phyloP scores from a whole-genome alignment of 2,888 invertebrate genomes.

The Monopis laevigella region DNA sequence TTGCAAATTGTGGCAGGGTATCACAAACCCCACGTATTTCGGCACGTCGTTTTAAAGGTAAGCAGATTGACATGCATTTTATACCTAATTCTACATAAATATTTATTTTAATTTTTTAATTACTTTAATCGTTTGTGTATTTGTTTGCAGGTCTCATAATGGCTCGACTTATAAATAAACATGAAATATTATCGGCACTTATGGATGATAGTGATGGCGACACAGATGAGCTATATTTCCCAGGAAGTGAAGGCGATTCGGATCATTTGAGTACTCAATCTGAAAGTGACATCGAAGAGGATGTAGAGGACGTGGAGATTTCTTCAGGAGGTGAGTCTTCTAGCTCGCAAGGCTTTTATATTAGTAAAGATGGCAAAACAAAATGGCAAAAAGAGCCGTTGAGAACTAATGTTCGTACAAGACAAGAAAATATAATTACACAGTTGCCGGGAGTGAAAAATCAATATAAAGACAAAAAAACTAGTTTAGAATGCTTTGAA shows the following conservation, averaged over 20 bases:
- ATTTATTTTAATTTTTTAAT: not conserved
- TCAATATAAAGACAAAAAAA: no score
- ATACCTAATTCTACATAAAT: no score
- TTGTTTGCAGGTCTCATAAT: constrained; percentile 12
- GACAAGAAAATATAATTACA: no score
- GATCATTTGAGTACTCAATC: constrained; percentile 13
- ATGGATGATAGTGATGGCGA: constrained; percentile 13
- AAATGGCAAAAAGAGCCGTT: constrained; percentile 14
- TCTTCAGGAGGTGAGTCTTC: not conserved
- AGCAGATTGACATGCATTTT: no score
- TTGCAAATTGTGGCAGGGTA: no score
- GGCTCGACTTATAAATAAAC: not conserved
- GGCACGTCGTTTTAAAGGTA: constrained; percentile 10
- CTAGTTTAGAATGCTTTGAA: constrained; percentile 13
- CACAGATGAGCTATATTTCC: constrained; percentile 13
- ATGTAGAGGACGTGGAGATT: no score
- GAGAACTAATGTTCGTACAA: constrained; percentile 14
- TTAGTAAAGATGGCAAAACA: constrained; percentile 13
- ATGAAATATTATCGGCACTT: constrained; percentile 9
- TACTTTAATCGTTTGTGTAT: constrained; percentile 11
- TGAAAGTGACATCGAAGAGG: not conserved
- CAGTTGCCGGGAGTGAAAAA: no score
- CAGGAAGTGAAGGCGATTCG: constrained; percentile 15
- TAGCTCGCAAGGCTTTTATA: constrained; percentile 6
- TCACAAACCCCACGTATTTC: no score